These are phyloP conservation scores for Galeopterus variegatus DNA, from an alignment of 2,113 vertebrate species.

Conservation along the genomic window DNA sequence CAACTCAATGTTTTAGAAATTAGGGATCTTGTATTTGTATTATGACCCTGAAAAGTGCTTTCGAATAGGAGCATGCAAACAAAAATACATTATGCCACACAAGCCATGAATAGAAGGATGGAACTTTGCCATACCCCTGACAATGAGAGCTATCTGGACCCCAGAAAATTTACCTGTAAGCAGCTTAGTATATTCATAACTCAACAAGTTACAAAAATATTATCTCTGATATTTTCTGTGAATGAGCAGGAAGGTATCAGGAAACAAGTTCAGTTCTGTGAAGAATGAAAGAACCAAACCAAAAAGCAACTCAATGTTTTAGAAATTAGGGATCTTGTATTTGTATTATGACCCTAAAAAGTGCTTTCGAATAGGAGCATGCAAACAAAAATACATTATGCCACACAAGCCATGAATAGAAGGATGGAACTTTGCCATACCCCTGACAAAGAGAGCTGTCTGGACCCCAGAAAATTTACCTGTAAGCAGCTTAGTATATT, in stretches of 20 bases:
- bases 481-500: slow-evolving; percentile 54
- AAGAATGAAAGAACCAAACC: background rate
- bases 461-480: slow-evolving; percentile 56
- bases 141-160: background rate
- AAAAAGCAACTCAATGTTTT: slow-evolving; percentile 22
- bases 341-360: background rate
- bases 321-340: background rate
- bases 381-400: background rate
- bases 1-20: slow-evolving; percentile 30
- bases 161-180: slow-evolving; percentile 64
- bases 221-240: slow-evolving; percentile 66
- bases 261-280: background rate
- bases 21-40: background rate
- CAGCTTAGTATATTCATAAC: slow-evolving; percentile 66
- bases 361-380: background rate
- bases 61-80: background rate
- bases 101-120: background rate
- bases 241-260: slow-evolving; percentile 53
- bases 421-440: background rate
- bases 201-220: slow-evolving; percentile 64
- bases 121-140: slow-evolving; percentile 10
- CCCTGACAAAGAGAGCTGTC: slow-evolving; percentile 10
- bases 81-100: background rate
- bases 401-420: background rate
- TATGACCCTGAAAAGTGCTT: background rate